Percentiles rank a stretch among this genome's conserved stretches.
These are phyloP conservation scores for Spodoptera exigua DNA, from an alignment of 2,888 invertebrate species.

Conservation along the genomic window DNA sequence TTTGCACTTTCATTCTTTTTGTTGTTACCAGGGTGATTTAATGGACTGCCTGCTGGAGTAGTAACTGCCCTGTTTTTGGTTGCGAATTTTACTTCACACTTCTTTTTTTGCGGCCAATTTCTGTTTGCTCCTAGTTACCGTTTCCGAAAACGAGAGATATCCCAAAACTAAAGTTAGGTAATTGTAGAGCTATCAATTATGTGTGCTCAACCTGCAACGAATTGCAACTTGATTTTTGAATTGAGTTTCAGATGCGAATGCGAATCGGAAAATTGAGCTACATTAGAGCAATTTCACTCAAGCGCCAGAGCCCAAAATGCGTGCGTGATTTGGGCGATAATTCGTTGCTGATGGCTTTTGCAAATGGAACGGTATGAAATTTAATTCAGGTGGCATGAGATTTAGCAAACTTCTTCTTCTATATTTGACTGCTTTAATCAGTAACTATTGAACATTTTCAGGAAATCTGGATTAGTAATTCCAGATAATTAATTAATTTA, in stretches of 20 bases:
- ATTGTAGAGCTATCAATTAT: slow-evolving; percentile 45
- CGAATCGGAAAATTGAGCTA: slow-evolving; percentile 35
- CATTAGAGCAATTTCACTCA: slow-evolving; percentile 28
- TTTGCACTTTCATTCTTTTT: slow-evolving; percentile 30
- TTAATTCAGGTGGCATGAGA: slow-evolving; percentile 17
- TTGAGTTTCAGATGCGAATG: slow-evolving; percentile 19
- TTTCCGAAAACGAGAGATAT: slow-evolving; percentile 17
- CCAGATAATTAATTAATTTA: too few relatives aligned
- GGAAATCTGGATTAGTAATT: too few relatives aligned
- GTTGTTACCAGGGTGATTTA: slow-evolving; percentile 27
- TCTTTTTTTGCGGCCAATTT: slow-evolving; percentile 12
- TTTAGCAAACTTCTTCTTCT: slow-evolving; percentile 14
- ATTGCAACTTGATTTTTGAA: slow-evolving; percentile 43
- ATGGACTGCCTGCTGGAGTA: slow-evolving; percentile 30
- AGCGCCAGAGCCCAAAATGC: slow-evolving; percentile 30
- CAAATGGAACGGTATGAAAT: slow-evolving; percentile 25
- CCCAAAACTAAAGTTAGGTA: slow-evolving; percentile 25
- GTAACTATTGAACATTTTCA: too few relatives aligned
- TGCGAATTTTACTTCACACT: slow-evolving; percentile 10
- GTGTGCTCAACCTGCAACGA: slow-evolving; percentile 24
- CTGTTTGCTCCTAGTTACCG: slow-evolving; percentile 2
- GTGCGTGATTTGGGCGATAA: slow-evolving; percentile 38
- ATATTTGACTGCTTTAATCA: too few relatives aligned
- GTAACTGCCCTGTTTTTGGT: slow-evolving; percentile 25
- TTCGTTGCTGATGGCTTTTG: slow-evolving; percentile 40